Evolutionary conservation across 2,888 invertebrate genomes (phyloP), one percentile per base, ranked within the genome.

Genomic region (Cyrtodaria siliqua): DNA sequence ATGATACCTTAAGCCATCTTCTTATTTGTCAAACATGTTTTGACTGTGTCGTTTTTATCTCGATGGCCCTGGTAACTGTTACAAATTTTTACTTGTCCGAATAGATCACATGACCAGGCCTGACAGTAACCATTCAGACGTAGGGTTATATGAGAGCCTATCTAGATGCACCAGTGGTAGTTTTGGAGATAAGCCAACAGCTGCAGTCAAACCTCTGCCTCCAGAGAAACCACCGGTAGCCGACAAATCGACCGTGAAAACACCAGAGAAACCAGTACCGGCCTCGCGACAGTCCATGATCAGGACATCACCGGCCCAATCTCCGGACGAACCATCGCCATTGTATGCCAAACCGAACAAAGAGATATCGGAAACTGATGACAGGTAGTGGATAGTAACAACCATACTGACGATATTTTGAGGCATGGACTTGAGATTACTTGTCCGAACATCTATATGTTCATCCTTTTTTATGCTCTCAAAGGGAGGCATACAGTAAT

Each of bases 181-280:
- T 1, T 16, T 9, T 20, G 60, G 63, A 12, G 57, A 47, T 9
- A 77, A 77, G 60, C 77, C 77, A 20, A 77, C 67, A 24, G 77
- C 71, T 2, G 68, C 77, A 23, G 77, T 77, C 6, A 67, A 62
- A 29, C 77, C 77, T 23, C 38, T 77, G 52, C 62, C 77, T 33
- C 67, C 71, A 38, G 71, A 71, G 24, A 67, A 63, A n/a, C 57
- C 77, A 23, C 20, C 26, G 23, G 55, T 49, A n/a, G 29, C 74
- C 14, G 62, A 66, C 16, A 63, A 52, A 33, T 61, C 49, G 23
- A 49, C 3, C 20, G n/a, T 29, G 23, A 29, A 53, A 1, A 24
- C 50, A 23, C 52, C 47, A 1, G 67, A 67, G 20, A 67, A 61
- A 50, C 61, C 66, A 14, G 42, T 52, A 27, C 72, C 77, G 3